Evolutionary conservation across 2,113 vertebrate genomes (phyloP).

Genomic region (Prietella phreatophila): DNA sequence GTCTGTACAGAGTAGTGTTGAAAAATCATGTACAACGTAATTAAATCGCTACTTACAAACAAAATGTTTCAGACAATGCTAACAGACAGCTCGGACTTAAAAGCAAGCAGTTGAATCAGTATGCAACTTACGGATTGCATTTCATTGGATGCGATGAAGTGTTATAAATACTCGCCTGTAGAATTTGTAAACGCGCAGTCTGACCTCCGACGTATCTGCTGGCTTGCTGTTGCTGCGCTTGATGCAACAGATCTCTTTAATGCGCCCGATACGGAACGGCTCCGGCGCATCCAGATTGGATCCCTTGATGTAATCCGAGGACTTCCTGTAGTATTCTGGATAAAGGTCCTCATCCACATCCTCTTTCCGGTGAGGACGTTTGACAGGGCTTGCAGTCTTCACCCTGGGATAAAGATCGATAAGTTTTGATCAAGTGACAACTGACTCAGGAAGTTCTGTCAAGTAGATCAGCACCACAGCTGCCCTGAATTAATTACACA

Average conservation of each 20-base stretch:
- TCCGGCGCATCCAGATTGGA: conserved; percentile 91
- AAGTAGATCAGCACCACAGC: not conserved
- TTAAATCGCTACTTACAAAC: not conserved
- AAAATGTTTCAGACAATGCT: too few relatives aligned
- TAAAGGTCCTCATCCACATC: conserved; percentile 90
- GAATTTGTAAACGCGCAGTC: conserved; percentile 85
- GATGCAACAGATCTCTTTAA: conserved; percentile 87
- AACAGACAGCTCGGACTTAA: not conserved
- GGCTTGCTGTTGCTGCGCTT: conserved; percentile 80
- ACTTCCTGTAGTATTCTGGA: conserved; percentile 93
- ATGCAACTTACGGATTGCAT: not conserved
- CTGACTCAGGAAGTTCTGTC: not conserved
- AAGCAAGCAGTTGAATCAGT: not conserved
- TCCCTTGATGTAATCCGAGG: conserved; percentile 95
- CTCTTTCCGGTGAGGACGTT: conserved; percentile 84
- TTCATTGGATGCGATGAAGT: not conserved
- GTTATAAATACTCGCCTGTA: conserved; percentile 75
- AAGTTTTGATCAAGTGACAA: not conserved
- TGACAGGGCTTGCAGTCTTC: conserved; percentile 83
- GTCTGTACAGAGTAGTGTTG: conserved; percentile 65
- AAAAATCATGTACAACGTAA: not conserved
- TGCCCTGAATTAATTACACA: not conserved
- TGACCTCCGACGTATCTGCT: conserved; percentile 82
- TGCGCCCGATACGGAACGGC: conserved; percentile 85
- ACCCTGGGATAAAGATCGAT: conserved; percentile 66